Base-by-base conservation (phyloP, 2,888 invertebrate genomes). In the Slavum lentiscoides region DNA sequence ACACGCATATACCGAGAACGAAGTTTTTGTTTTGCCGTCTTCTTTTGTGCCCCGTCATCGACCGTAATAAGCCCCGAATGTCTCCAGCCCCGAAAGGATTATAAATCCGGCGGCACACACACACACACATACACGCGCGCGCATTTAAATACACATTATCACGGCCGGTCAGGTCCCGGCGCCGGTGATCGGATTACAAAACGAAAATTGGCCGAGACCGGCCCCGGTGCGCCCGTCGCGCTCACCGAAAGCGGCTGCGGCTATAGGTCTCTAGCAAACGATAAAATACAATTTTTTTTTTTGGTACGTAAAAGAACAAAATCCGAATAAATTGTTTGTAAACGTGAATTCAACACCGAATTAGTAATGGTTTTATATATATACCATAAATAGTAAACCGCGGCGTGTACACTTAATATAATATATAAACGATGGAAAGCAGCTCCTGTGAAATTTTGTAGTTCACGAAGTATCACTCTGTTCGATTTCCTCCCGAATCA, bases 171-270 rank as follows among this genome's bases (percentile, higher is more conserved):
- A 43, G 55, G 77, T 77, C 53, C 62, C 77, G 66, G 58, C 17
- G 58, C 15, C 37, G 21, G 13, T 23, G 77, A 80, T 80, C 77
- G 77, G 77, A 80, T 80, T 80, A 80, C 76, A 37, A 53, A 55
- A 70, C 62, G 53, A 39, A 70, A 62, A 77, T 17, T 8, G 53
- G n/a, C 74, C 64, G 62, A 53, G 64, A 53, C 9, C 30, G 30
- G 4, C 1, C 4, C 30, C 30, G 30, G 55, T 17, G 53, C 9
- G 53, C 23, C 23, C 17, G 21, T 6, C 15, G 53, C 17, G 55
- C 66, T 66, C 55, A 39, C 58, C 21, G 17, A 55, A 64, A 74
- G 43, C 43, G 30, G 30, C 30, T 30, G 30, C 30, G 2, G 30
- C 2, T 30, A 4, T 30, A 30, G 30, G 2, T 30, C 30, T 30